Evolutionary conservation across 2,113 vertebrate genomes (phyloP), one percentile per base, ranked within the genome.

Genomic region (Pterocles burchelli): DNA sequence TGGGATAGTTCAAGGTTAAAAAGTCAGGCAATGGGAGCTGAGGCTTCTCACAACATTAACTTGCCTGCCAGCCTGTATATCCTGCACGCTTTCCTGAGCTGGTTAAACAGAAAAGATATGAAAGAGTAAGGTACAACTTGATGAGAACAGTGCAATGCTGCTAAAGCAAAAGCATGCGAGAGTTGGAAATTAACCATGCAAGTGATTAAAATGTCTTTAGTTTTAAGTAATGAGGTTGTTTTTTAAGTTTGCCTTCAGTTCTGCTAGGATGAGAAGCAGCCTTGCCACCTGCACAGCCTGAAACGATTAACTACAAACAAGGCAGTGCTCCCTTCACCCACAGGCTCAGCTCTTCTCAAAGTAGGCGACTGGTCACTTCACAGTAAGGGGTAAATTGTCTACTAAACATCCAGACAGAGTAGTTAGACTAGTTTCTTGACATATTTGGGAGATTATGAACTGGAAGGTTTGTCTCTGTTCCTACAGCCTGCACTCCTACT

Each of bases 11-110:
- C 84, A 96, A 96, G 92, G 95, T 96, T 91, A 96, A 94, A 74
- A 66, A 87, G 94, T 90, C 95, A 95, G 89, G 91, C 93, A 93
- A 92, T 84, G n/a, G 68, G 85, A 96, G 84, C 5, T 77, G 84
- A 94, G 89, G 84, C 76, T 96, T 95, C 89, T 93, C 95, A 96
- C 91, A 95, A 97, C 94, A 95, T 97, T 95, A 97, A 94, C 91
- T 82, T 76, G 77, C 87, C 95, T 92, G 88, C 85, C 88, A 90
- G 85, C 43, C 85, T 85, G 74, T 62, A 94, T 76, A 97, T 88
- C 88, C 90, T 88, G 87, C 75, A 71, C 59, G 72, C 38, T 67
- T 90, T 96, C 82, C 85, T 91, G 88, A 92, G 88, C 48, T 8
- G 11, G 82, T 95, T 91, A 94, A 94, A 72, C 57, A 94, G 82